A percentile compares a stretch with the other conserved stretches of the same genome.
phyloP scores from a whole-genome alignment of 2,113 vertebrate genomes.

The Nymphicus hollandicus region DNA sequence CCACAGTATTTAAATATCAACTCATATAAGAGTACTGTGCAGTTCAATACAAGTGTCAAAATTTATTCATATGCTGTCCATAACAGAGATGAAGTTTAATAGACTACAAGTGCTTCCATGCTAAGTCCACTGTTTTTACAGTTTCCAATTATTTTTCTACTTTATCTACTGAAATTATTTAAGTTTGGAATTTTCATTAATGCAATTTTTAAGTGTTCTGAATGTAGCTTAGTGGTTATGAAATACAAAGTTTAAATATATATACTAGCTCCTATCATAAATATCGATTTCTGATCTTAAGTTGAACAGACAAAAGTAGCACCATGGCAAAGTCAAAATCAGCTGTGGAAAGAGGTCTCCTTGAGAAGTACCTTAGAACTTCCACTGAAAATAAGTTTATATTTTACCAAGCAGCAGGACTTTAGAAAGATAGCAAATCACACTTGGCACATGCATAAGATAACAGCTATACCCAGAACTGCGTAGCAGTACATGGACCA shows the following conservation, averaged over 20 bases:
- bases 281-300: not conserved
- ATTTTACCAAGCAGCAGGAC: not conserved
- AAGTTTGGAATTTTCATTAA: not conserved
- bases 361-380: not conserved
- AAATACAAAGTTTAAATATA: not conserved
- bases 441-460: slow-evolving; percentile 19
- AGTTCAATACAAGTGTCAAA: not conserved
- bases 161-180: not conserved
- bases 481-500: not conserved
- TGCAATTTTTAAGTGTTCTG: not conserved
- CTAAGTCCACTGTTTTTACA: not conserved
- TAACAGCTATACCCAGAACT: not conserved
- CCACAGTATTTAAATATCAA: not conserved
- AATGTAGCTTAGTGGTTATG: not conserved
- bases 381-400: not conserved
- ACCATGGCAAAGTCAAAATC: not conserved
- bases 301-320: not conserved
- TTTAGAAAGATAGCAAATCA: not conserved
- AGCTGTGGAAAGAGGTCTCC: not conserved
- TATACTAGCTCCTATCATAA: not conserved
- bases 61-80: not conserved
- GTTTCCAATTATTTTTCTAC: not conserved
- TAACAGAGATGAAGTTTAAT: not conserved
- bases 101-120: not conserved
- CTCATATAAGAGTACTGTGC: not conserved